phyloP scores from a whole-genome alignment of 2,113 vertebrate genomes.

The Saccopteryx leptura region DNA sequence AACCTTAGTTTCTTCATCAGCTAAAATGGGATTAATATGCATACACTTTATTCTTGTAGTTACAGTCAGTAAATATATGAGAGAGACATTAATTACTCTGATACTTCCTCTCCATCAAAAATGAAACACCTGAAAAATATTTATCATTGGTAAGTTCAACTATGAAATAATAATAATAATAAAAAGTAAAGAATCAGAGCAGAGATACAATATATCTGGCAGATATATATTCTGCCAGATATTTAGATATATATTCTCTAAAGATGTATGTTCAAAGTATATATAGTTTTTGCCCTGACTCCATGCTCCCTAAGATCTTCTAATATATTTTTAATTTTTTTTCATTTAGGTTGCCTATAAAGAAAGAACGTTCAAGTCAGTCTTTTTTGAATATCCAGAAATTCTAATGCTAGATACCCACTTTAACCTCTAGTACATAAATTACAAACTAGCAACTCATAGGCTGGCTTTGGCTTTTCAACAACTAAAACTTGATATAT shows the following conservation, averaged over 20 bases:
- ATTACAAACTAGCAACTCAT: background rate
- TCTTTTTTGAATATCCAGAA: background rate
- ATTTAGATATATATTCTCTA: too few species aligned
- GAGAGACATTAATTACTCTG: background rate
- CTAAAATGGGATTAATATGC: background rate
- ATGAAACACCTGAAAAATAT: conserved; percentile 47
- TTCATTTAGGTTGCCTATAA: conserved; percentile 47
- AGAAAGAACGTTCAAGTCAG: background rate
- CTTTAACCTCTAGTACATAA: conserved; percentile 13
- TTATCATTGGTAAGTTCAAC: background rate
- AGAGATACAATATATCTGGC: background rate
- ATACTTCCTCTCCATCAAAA: background rate
- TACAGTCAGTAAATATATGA: background rate
- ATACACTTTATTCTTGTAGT: background rate
- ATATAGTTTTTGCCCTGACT: background rate
- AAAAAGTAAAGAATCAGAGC: background rate
- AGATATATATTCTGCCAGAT: background rate
- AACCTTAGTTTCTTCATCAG: conserved; percentile 22
- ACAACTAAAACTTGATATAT: conserved; percentile 28
- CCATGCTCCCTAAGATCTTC: background rate
- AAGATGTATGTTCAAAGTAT: conserved; percentile 9
- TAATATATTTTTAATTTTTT: conserved; percentile 59
- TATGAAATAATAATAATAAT: conserved; percentile 43
- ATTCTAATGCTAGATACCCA: conserved; percentile 8
- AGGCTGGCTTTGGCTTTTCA: background rate